Conservation (phyloP, 2,113 vertebrate genomes). For the Aramus guarauna region DNA sequence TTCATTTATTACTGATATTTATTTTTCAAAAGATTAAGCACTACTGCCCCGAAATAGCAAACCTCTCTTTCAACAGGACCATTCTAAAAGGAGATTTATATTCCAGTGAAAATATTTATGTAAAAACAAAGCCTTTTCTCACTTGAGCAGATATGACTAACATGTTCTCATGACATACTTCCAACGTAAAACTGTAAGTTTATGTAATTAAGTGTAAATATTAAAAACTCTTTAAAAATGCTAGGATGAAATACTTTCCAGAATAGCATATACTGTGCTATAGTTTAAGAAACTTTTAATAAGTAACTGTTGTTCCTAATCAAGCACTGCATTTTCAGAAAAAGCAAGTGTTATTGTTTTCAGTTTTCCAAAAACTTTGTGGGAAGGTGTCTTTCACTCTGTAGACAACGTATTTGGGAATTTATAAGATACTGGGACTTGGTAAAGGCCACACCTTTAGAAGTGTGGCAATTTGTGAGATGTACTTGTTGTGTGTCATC, state of each 20-base stretch:
- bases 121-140: neutral
- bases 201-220: neutral
- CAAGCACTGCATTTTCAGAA: neutral
- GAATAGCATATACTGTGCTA: neutral
- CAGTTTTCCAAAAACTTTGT: neutral
- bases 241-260: neutral
- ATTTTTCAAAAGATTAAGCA: neutral
- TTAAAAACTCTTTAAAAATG: neutral
- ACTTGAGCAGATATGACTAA: neutral
- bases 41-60: neutral
- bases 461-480: neutral
- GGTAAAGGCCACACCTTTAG: neutral
- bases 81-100: neutral
- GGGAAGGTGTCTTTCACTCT: neutral
- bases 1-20: neutral
- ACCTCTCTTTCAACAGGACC: neutral
- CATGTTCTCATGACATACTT: neutral
- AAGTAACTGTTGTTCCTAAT: neutral
- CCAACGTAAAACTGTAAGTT: neutral
- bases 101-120: neutral
- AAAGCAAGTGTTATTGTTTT: neutral
- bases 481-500: neutral
- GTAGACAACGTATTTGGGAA: neutral
- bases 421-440: neutral
- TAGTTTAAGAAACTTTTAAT: neutral